Conservation (phyloP, 92 coral and sea anemone species). For the Porites divaricata region DNA sequence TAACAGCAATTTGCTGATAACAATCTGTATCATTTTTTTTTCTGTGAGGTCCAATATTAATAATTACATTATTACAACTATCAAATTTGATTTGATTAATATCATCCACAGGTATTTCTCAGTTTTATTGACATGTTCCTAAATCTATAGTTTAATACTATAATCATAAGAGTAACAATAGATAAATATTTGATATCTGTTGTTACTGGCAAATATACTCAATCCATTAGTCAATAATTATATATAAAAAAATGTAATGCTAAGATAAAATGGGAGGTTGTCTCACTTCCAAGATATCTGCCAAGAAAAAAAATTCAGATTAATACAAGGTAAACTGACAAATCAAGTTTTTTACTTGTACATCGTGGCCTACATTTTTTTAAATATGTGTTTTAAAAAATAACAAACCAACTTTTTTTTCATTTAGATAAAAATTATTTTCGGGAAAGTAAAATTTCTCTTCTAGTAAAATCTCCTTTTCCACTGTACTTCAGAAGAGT, state of each 20-base stretch:
- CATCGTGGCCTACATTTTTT: background rate
- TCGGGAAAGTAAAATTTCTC: no score
- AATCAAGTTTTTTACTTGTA: background rate
- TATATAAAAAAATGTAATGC: conserved; percentile 7
- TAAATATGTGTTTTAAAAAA: no score
- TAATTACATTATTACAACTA: background rate
- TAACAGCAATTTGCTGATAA: no score
- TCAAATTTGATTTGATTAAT: background rate
- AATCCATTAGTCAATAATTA: background rate
- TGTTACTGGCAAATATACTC: background rate
- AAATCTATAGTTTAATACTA: background rate
- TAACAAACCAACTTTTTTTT: no score
- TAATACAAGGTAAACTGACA: background rate
- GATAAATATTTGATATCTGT: conserved; percentile 6
- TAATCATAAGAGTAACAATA: background rate
- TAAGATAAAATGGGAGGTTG: conserved; percentile 84
- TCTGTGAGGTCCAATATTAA: background rate
- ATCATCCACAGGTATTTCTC: background rate
- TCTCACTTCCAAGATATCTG: conserved; percentile 89
- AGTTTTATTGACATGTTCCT: background rate
- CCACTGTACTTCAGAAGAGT: no score
- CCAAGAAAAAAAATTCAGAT: conserved; percentile 4
- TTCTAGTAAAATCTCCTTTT: no score
- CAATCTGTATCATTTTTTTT: no score
- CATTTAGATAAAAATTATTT: no score